Evolutionary conservation across 2,797 vertebrate genomes (phyloP).

Genomic region (Parambassis ranga): DNA sequence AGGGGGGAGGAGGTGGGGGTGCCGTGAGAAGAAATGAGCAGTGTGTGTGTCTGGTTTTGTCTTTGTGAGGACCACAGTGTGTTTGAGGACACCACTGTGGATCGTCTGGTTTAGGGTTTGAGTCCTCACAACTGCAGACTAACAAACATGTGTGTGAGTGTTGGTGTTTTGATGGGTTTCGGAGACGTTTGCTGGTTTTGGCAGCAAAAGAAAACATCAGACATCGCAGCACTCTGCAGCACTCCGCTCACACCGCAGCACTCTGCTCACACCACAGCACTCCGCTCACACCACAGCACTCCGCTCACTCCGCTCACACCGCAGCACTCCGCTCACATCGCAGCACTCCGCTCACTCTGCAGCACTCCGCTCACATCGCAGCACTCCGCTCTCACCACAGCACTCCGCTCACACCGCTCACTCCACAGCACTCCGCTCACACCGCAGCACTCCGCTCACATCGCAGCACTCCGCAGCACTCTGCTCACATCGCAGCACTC

Average conservation of each 20-base stretch:
- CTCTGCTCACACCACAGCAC: neutral
- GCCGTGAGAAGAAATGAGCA: slow-evolving; percentile 37
- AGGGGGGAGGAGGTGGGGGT: slow-evolving; percentile 30
- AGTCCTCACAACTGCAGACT: neutral
- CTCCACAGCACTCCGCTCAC: no score
- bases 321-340: no score
- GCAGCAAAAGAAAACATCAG: slow-evolving; percentile 47
- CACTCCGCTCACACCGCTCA: no score
- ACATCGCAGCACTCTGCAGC: slow-evolving; percentile 4
- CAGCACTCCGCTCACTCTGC: no score
- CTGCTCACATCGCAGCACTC: no score
- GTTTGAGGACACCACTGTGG: neutral
- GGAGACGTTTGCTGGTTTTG: slow-evolving; percentile 41
- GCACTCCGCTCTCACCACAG: no score
- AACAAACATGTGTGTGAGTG: neutral
- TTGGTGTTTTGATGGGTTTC: slow-evolving; percentile 1
- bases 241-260: slow-evolving; percentile 9
- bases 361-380: no score
- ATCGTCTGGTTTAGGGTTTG: neutral
- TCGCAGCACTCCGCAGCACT: no score
- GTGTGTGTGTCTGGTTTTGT: neutral
- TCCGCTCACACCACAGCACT: no score
- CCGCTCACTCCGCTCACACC: no score
- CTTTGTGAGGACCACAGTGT: neutral
- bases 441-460: no score